Conservation (phyloP, 2,888 invertebrate genomes). For the Maniola hyperantus region DNA sequence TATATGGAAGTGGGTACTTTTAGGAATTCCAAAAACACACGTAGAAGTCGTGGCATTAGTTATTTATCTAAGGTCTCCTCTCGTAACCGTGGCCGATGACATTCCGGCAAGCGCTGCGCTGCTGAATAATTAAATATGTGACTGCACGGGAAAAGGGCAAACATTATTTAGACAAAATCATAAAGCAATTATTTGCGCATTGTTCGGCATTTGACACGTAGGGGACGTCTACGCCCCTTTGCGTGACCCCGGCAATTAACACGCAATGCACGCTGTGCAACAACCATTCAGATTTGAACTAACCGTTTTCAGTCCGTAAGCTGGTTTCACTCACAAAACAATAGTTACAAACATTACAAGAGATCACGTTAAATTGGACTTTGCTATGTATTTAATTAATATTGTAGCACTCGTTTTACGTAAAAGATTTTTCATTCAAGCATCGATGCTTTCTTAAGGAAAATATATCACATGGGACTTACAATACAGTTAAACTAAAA, state of each 20-base stretch:
- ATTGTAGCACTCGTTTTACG: conserved; percentile 24
- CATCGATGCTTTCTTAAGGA: not conserved
- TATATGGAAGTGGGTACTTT: no score
- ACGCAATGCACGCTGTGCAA: conserved; percentile 49
- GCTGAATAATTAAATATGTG: no score
- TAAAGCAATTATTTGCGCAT: conserved; percentile 50
- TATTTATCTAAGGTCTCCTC: no score
- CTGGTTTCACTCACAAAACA: not conserved
- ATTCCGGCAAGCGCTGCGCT: no score
- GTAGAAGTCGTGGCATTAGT: no score
- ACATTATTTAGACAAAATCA: conserved; percentile 39
- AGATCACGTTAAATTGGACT: conserved; percentile 25
- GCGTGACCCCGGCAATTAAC: conserved; percentile 53
- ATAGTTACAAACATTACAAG: not conserved
- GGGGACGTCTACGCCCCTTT: conserved; percentile 50
- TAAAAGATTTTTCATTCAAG: conserved; percentile 31
- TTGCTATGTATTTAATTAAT: conserved; percentile 13
- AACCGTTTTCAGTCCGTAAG: conserved; percentile 13
- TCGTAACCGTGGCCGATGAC: no score
- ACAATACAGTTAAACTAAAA: not conserved
- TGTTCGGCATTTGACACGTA: conserved; percentile 51
- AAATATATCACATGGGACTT: not conserved
- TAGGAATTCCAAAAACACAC: no score
- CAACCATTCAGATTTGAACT: conserved; percentile 47
- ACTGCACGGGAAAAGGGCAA: not conserved